Evolutionary conservation across 2,113 vertebrate species (phyloP), one percentile per base, ranked within the genome.

Genomic region (Varanus salvator): DNA sequence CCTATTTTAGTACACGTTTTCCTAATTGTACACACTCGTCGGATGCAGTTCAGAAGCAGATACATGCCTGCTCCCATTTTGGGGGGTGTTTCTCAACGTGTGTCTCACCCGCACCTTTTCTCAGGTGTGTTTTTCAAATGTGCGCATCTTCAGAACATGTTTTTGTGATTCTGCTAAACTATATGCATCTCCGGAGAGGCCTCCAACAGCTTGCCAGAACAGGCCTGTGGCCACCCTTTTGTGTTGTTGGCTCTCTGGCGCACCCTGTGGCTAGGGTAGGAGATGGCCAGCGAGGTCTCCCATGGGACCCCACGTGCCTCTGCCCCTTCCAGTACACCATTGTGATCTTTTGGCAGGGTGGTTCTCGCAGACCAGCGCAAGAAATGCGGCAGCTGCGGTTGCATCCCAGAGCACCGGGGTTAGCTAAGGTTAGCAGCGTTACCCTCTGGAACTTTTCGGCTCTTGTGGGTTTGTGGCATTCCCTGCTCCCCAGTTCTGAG

Each of bases 351-450:
- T 27, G 34, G 44, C 57, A 50, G 11, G 21, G 29, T 64, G 52
- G 19, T 31, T 87, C 14, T 76, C 85, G 7, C 8, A 60, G 34
- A 25, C 25, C 50, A 48, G 72, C 64, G 50, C 75, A n/a, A 25
- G 17, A 72, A 44, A 72, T 38, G 60, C 57, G 48, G 52, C 3
- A 17, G 75, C 68, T 31, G 82, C 44, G 14, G 23, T 85, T 66
- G 23, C 76, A 57, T 19, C 15, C 14, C 54, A 44, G 54, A 12
- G 77, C 69, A 54, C 9, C 11, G 57, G 68, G 87, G 87, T 91
- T 85, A 91, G 83, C 19, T 89, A 27, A 89, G 87, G 77, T 91
- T 91, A 54, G 48, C 80, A 2, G 38, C 76, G 54, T 54, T 76
- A 68, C 76, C 71, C 78, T 48, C 66, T 48, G 44, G 52, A 50